These are phyloP conservation scores for Onychomys leucogaster DNA, from an alignment of 2,797 vertebrate species.

Conservation along the genomic window DNA sequence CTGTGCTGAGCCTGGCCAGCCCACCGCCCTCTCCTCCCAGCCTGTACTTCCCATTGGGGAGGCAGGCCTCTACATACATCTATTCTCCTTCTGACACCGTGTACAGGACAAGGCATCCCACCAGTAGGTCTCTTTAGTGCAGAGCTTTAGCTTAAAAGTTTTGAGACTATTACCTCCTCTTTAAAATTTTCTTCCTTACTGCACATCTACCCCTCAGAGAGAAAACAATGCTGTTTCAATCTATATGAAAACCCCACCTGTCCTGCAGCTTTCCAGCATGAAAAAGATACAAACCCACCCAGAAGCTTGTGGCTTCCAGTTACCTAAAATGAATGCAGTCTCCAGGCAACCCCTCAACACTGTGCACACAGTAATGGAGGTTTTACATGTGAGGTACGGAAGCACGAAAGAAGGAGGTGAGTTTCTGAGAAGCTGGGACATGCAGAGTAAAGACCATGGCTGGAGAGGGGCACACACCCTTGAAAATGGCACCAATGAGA, in stretches of 20 bases:
- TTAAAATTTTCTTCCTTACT: not conserved
- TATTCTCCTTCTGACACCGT: not conserved
- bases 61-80: accelerated
- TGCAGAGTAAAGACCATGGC: accelerated
- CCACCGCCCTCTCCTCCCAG: not conserved
- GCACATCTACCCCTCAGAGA: not conserved
- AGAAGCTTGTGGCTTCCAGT: slow-evolving; percentile 23
- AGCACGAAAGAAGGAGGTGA: not conserved
- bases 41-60: accelerated
- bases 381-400: accelerated
- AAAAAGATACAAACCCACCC: slow-evolving; percentile 41
- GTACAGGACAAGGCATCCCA: not conserved
- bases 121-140: not conserved
- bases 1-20: not conserved
- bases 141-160: not conserved
- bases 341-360: not conserved
- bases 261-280: not conserved
- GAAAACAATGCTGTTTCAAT: not conserved
- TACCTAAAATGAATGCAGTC: slow-evolving; percentile 12
- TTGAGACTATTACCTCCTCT: not conserved
- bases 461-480: not conserved
- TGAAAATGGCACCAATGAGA: not conserved
- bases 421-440: not conserved
- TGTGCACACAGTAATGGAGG: not conserved
- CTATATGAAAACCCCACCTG: slow-evolving; percentile 58